Evolutionary conservation across 2,797 vertebrate genomes (phyloP), one percentile per base, ranked within the genome.

Genomic region (Sebastes cheni): DNA sequence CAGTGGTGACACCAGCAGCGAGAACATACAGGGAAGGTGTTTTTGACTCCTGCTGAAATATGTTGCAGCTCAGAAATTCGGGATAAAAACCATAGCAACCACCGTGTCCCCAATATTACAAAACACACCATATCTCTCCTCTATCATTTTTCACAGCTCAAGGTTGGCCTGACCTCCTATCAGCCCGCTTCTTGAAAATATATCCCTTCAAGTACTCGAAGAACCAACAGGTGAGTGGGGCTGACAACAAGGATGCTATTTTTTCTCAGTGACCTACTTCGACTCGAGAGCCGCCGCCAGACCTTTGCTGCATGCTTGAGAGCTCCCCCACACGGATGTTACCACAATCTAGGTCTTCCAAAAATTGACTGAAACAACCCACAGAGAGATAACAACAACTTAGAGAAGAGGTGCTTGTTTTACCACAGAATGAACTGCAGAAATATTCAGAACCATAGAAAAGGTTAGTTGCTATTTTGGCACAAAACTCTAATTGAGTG

Each of bases 201-300:
- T 74, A 59, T 83, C 88, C 23, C 60, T 87, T 86, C 30, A 86
- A 86, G 76, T 76, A 76, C 72, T 67, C 71, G 64, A 70, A 30
- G 61, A 73, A 80, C 36, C 86, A 88, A 92, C 90, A 92, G 88
- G 89, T 93, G 82, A 87, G 83, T 66, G 52, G 62, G 8, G 72
- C 80, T 83, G 89, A 90, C 89, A 94, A 90, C 89, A 91, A 91
- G 60, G 73, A 85, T 82, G 87, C 91, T 93, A 89, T 91, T 91
- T 91, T 89, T 83, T 84, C 82, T 67, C 74, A 23, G 54, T 80
- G 88, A 88, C 92, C 93, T 91, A 92, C 79, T 93, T 94, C 68
- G 23, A 58, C 75, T 80, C 69, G 32, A 85, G 74, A 86, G 84
- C 71, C 22, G 32, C 46, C 32, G 9, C 32, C 79, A 86, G 84